Evolutionary conservation across 2,888 invertebrate species (phyloP), one percentile per base, ranked within the genome.

Genomic region (Hydroisotoma schaefferi): DNA sequence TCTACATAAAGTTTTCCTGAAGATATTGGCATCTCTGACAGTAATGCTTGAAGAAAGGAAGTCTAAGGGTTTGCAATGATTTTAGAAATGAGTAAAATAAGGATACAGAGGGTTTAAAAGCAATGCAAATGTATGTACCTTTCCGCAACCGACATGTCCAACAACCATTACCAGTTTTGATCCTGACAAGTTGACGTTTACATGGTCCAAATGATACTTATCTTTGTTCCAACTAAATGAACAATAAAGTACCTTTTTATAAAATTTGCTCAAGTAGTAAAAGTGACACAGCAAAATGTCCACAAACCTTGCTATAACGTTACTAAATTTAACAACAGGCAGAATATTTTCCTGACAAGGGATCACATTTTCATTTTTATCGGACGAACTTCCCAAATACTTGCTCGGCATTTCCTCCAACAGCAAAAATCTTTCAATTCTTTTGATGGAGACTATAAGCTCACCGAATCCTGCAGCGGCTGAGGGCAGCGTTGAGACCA

Each of bases 401-500:
- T 57, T 52, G 54, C 51, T 61, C 22, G 43, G 46, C 46, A 43
- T 54, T 55, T 69, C 69, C n/a, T 69, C 67, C 47, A 63, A 27
- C 2, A 60, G 22, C 10, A 65, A 55, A 38, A 64, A 66, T 28
- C 80, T 80, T 77, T 83, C 83, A 40, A 93, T 78, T 54, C 93
- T 82, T 59, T 81, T 82, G 54, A 88, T 83, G 5, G 90, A 87
- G 54, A 93, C 87, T 25, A 82, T 77, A 0, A 86, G 86, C 78
- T 93, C 92, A 0, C 89, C 87, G 46, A 87, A 82, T 78, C 87
- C 87, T 2, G 87, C 85, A 68, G 93, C 85, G 48, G 88, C 87
- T 72, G 88, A 86, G 0, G 94, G 94, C 73, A 94, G 88, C 77
- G 88, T 89, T 20, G 91, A 86, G 43, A 86, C 86, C 85, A 94